Evolutionary conservation across 2,797 vertebrate genomes (phyloP), one percentile per base, ranked within the genome.

Genomic region (Harpagifer antarcticus): DNA sequence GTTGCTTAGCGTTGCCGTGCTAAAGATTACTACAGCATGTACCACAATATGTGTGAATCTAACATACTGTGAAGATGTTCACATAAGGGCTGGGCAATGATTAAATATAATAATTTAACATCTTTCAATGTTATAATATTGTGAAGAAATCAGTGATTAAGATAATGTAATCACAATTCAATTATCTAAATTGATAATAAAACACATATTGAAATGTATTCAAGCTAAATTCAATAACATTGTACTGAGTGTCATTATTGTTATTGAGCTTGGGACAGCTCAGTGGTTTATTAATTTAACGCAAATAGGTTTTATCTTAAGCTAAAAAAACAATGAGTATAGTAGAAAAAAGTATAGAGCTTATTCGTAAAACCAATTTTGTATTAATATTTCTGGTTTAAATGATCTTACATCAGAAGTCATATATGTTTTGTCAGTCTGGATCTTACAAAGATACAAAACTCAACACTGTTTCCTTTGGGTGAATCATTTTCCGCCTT

Each of bases 401-500:
- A 31, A 2, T 44, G 40, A 68, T 54, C 20, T 52, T 49, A 52
- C 48, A 65, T 77, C 47, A 73, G 53, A 76, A 65, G 37, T 60
- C 5, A 9, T 37, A 13, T 7, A 63, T 16, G 11, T 77, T 69
- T 67, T 66, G 40, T 54, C 55, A 13, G 49, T 14, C 17, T 66
- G 14, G 15, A 48, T 78, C 63, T 50, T 49, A 19, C 42, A 74
- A 23, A 49, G 44, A 53, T 63, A 60, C 31, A 52, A 63, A 64
- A 31, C 17, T 55, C 48, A 65, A 43, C 47, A 10, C 1, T 53
- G 2, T 42, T 69, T 52, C 54, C 37, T 17, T 31, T 52, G 55
- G 63, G 14, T 52, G 47, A 77, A 71, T 74, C 65, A 58, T 80
- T 52, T 42, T 31, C 3, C 4, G 72, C 9, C 42, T 55, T 19